Conservation (phyloP, 2,888 invertebrate genomes). For the Metalampra italica region DNA sequence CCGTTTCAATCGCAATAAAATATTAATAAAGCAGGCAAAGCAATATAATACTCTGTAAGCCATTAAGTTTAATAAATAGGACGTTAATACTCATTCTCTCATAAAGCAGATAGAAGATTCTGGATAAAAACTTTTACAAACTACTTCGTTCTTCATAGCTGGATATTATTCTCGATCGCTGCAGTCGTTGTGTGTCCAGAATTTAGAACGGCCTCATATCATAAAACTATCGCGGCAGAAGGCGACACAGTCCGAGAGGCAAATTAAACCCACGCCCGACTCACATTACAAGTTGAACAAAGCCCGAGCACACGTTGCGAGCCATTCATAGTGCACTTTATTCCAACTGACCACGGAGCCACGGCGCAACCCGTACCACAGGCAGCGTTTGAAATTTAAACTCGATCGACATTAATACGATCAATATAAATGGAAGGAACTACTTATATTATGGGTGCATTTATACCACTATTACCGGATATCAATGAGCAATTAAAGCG, state of each 20-base stretch:
- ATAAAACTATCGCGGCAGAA: conserved; percentile 41
- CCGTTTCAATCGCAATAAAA: conserved; percentile 7
- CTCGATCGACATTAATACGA: conserved; percentile 43
- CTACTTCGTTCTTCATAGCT: not conserved
- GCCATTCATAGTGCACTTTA: conserved; percentile 38
- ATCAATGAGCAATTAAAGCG: conserved; percentile 68
- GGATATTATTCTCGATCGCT: not conserved
- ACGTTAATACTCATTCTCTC: too few species aligned
- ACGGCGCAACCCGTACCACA: conserved; percentile 24
- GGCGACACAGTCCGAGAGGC: conserved; percentile 36
- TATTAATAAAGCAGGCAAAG: not conserved
- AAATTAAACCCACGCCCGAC: conserved; percentile 50
- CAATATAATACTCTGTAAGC: not conserved
- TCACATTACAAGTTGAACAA: conserved; percentile 37
- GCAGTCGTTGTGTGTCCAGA: not conserved
- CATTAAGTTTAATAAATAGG: not conserved
- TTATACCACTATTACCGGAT: conserved; percentile 64
- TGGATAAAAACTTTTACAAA: not conserved
- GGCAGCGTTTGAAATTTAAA: conserved; percentile 41
- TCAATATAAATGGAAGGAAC: conserved; percentile 50
- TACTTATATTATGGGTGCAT: conserved; percentile 59
- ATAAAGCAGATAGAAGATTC: not conserved
- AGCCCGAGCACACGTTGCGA: conserved; percentile 13
- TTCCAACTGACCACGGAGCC: conserved; percentile 30
- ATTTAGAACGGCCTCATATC: conserved; percentile 12